A percentile compares a stretch with the other conserved stretches of the same genome.
phyloP scores from a whole-genome alignment of 2,113 vertebrate genomes.

The Alaudala cheleensis region DNA sequence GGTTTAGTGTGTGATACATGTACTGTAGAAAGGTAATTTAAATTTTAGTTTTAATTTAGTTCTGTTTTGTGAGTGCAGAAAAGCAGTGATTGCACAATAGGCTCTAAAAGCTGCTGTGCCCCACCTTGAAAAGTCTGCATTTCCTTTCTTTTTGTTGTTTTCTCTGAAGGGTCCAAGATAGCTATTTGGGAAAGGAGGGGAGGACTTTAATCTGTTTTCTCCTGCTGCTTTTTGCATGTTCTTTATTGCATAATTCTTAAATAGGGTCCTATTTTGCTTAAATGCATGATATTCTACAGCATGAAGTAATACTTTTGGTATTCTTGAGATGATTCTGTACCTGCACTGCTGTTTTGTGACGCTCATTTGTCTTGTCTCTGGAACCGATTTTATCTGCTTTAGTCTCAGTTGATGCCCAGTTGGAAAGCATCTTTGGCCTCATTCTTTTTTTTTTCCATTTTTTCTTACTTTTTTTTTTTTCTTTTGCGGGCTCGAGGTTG shows the following conservation, averaged over 20 bases:
- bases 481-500: slow-evolving; percentile 40
- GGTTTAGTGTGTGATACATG: not conserved
- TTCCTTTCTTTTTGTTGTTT: slow-evolving; percentile 7
- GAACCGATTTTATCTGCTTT: not conserved
- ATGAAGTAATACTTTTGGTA: slow-evolving; percentile 15
- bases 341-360: not conserved
- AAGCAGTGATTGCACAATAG: not conserved
- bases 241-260: not conserved
- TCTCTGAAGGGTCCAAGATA: not conserved
- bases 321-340: not conserved
- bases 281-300: slow-evolving; percentile 4
- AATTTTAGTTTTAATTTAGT: not conserved
- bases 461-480: slow-evolving; percentile 19
- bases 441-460: not conserved
- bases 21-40: not conserved
- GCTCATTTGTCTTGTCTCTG: not conserved
- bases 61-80: not conserved
- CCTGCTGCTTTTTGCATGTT: not conserved
- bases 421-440: slow-evolving; percentile 15
- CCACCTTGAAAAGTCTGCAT: not conserved
- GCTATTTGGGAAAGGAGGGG: not conserved
- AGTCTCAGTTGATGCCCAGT: not conserved
- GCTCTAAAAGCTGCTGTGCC: not conserved
- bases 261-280: not conserved
- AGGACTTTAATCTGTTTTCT: not conserved